These are phyloP conservation scores for Crotalus viridis DNA, from an alignment of 2,113 vertebrate genomes.

Conservation along the genomic window DNA sequence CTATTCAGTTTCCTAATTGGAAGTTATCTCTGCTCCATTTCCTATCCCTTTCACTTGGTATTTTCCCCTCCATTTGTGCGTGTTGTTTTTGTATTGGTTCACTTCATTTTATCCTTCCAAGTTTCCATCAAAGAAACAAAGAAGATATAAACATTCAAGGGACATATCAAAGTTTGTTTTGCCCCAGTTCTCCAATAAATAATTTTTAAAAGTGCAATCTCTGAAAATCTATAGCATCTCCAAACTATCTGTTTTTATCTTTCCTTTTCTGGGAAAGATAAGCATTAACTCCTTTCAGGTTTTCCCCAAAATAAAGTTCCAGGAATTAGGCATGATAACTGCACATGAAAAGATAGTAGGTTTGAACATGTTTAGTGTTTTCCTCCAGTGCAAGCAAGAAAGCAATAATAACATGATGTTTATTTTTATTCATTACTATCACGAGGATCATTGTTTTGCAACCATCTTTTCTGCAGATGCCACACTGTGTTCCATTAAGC, in stretches of 20 bases:
- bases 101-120: background rate
- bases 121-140: background rate
- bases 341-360: background rate
- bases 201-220: background rate
- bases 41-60: background rate
- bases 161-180: background rate
- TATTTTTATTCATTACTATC: constrained; percentile 5
- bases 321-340: background rate
- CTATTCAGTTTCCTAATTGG: background rate
- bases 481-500: constrained; percentile 22
- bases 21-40: background rate
- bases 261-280: background rate
- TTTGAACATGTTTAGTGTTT: background rate
- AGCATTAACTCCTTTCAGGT: background rate
- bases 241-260: background rate
- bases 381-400: background rate
- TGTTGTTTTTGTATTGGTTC: background rate
- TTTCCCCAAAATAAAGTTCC: background rate
- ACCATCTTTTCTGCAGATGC: constrained; percentile 21
- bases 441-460: background rate
- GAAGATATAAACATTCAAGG: background rate
- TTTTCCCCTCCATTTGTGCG: background rate
- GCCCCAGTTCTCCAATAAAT: background rate
- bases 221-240: background rate
- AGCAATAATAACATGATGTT: background rate